Evolutionary conservation across 2,113 vertebrate species (phyloP), one percentile per base, ranked within the genome.

Genomic region (Furnarius figulus): DNA sequence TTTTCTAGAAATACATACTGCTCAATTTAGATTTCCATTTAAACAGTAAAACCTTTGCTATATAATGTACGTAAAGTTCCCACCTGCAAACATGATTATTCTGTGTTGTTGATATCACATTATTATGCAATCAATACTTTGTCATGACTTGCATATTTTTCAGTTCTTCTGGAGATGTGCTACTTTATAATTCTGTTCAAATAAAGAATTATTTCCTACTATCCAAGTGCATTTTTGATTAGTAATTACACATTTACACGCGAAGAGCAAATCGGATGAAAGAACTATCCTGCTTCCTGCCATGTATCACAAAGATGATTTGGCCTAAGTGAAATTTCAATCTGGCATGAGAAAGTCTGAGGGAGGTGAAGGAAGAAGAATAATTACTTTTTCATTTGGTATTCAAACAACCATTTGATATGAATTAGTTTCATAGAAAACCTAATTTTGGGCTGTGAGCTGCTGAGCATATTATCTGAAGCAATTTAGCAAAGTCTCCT

Each of bases 41-140:
- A 63, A 91, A 73, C n/a, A 66, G 46, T 82, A 84, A 91, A 85
- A 68, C 47, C 49, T 86, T 66, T 61, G 53, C 81, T 79, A 53
- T 96, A 79, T 77, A 92, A 93, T 93, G 35, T 44, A 77, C 84
- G 75, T 84, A 86, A 82, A 90, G 33, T 63, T 93, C 85, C 47
- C 40, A 86, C 63, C 68, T 90, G 87, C 87, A 94, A 94, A 80
- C 55, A 52, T 74, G 87, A 95, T 95, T 96, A 74, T 93, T 96
- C 90, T 90, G 72, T 0, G 2, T 75, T 86, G 85, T 94, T 87
- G 82, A 80, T 78, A 93, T 86, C 80, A 84, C 87, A 81, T 93
- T 81, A 62, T 82, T 93, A 73, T 88, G 73, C 85, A 92, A 84
- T 95, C 93, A 83, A 93, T 96, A 92, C 71, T 87, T 90, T 89